A percentile compares a stretch with the other conserved stretches of the same genome.
phyloP scores from a whole-genome alignment of 2,888 invertebrate species.

The Acanthococcus lagerstroemiae region DNA sequence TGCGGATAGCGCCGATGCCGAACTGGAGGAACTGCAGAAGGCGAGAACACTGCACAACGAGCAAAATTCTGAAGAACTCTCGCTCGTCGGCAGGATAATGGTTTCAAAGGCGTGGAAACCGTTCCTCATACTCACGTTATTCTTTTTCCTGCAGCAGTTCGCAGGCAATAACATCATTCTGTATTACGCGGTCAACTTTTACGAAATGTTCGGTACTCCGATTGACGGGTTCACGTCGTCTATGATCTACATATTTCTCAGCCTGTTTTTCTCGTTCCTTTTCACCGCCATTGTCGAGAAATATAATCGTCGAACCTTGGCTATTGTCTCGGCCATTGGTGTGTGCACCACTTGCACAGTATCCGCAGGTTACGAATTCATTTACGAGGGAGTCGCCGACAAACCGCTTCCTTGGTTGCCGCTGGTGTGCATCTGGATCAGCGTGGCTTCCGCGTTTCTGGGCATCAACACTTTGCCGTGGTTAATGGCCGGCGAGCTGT shows the following conservation, averaged over 20 bases:
- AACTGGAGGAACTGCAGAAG: slow-evolving; percentile 40
- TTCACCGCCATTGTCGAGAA: slow-evolving; percentile 54
- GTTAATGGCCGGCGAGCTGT: slow-evolving; percentile 16
- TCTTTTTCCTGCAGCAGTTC: slow-evolving; percentile 59
- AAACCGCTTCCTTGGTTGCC: slow-evolving; percentile 42
- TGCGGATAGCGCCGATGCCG: slow-evolving; percentile 46
- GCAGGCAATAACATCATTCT: slow-evolving; percentile 62
- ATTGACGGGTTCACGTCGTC: slow-evolving; percentile 57
- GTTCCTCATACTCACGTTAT: slow-evolving; percentile 53
- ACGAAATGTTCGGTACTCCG: slow-evolving; percentile 55
- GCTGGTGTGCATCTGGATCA: slow-evolving; percentile 53
- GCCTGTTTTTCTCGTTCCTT: slow-evolving; percentile 53
- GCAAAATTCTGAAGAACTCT: not conserved
- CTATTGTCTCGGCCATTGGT: slow-evolving; percentile 53
- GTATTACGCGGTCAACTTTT: slow-evolving; percentile 60
- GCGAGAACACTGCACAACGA: not conserved
- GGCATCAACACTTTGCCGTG: slow-evolving; percentile 49
- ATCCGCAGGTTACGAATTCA: slow-evolving; percentile 37
- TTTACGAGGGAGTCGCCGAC: slow-evolving; percentile 36
- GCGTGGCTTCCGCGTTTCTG: slow-evolving; percentile 61
- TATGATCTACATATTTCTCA: slow-evolving; percentile 55
- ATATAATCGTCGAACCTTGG: slow-evolving; percentile 52
- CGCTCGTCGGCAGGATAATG: slow-evolving; percentile 38
- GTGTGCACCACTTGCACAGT: slow-evolving; percentile 52
- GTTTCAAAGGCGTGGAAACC: slow-evolving; percentile 54